Evolutionary conservation across 2,113 vertebrate genomes (phyloP).

Genomic region (Motacilla alba): DNA sequence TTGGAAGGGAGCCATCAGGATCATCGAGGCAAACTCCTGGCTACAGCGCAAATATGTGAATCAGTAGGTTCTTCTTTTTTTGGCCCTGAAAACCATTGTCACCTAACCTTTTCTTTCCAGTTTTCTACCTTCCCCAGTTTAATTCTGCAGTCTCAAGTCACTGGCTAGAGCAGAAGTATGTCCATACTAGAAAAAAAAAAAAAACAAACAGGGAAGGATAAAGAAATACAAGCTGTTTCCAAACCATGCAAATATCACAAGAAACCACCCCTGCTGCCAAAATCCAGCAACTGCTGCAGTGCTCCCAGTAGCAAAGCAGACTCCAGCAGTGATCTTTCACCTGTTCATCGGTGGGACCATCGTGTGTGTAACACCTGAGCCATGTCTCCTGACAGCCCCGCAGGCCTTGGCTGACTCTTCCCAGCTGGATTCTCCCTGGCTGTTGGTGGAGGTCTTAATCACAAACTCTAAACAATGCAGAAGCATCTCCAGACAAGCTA

Average conservation of each 20-base stretch:
- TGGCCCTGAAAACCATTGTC: not conserved
- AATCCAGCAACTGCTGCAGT: not conserved
- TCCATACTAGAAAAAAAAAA: not conserved
- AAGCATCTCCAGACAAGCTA: not conserved
- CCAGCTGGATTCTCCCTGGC: not conserved
- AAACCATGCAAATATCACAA: not conserved
- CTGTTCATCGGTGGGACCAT: not conserved
- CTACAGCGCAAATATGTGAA: not conserved
- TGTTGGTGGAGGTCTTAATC: not conserved
- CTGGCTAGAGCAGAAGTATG: not conserved
- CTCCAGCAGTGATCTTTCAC: not conserved
- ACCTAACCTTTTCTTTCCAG: not conserved
- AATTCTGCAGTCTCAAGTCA: not conserved
- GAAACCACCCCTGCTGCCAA: not conserved
- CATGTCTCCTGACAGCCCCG: fast-evolving
- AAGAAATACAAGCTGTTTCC: not conserved
- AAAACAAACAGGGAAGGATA: not conserved
- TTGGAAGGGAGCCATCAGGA: not conserved
- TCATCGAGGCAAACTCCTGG: not conserved
- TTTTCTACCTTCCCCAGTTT: not conserved
- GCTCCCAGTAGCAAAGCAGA: not conserved
- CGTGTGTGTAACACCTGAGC: not conserved
- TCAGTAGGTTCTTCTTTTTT: not conserved
- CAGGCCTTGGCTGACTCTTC: not conserved
- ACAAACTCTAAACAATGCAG: not conserved